phyloP scores from a whole-genome alignment of 2,113 vertebrate genomes.

The Pluvialis apricaria region DNA sequence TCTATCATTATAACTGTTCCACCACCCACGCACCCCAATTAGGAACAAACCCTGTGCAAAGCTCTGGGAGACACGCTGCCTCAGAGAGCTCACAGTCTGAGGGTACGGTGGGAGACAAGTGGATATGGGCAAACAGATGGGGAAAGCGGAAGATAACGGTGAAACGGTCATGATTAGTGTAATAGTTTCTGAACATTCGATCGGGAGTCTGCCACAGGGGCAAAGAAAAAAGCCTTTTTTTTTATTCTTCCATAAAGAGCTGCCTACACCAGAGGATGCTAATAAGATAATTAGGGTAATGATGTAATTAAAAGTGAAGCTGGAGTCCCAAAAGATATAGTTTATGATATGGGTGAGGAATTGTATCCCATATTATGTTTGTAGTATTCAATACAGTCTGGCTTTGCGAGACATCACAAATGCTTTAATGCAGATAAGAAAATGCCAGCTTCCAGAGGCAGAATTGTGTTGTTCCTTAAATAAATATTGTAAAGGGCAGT shows the following conservation, averaged over 20 bases:
- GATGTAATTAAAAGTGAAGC: slow-evolving; percentile 1
- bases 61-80: background rate
- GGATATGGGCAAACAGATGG: background rate
- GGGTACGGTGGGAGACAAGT: background rate
- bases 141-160: background rate
- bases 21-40: background rate
- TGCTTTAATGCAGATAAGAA: background rate
- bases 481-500: background rate
- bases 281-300: slow-evolving; percentile 40
- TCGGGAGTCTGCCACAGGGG: background rate
- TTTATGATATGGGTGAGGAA: slow-evolving; percentile 8
- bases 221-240: background rate
- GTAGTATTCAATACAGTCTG: background rate
- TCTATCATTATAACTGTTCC: background rate
- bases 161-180: slow-evolving; percentile 32
- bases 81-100: background rate
- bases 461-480: background rate
- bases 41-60: background rate
- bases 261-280: background rate
- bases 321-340: background rate
- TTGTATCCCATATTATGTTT: background rate
- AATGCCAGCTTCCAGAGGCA: background rate
- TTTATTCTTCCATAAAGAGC: background rate
- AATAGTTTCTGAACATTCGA: background rate
- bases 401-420: background rate